These are phyloP conservation scores for Clostera curtula DNA, from an alignment of 2,888 invertebrate genomes.

Conservation along the genomic window DNA sequence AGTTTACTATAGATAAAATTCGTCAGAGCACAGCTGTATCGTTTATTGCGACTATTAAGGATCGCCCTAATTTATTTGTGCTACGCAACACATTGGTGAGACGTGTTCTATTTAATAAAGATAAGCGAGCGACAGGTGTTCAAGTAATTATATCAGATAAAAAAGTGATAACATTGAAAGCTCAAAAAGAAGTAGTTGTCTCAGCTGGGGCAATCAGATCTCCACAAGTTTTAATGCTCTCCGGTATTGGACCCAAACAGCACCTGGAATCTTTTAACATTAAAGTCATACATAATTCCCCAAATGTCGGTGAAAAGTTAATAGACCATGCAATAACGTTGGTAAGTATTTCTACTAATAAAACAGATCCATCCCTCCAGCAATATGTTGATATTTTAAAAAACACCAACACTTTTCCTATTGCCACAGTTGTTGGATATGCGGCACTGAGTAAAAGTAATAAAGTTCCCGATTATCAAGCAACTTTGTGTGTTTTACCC, in stretches of 20 bases:
- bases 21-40: constrained; percentile 63
- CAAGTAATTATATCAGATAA: constrained; percentile 35
- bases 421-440: constrained; percentile 25
- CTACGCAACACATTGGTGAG: constrained; percentile 59
- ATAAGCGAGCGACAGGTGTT: constrained; percentile 55
- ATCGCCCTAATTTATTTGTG: constrained; percentile 37
- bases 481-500: constrained; percentile 19
- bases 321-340: constrained; percentile 51
- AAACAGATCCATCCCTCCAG: constrained; percentile 36
- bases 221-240: constrained; percentile 60
- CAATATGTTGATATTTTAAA: constrained; percentile 9
- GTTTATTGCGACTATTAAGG: constrained; percentile 44
- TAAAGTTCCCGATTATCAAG: constrained; percentile 47
- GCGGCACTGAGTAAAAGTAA: constrained; percentile 75
- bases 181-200: constrained; percentile 57
- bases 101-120: constrained; percentile 58
- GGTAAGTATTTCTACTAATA: constrained; percentile 25
- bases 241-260: constrained; percentile 57
- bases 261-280: constrained; percentile 42
- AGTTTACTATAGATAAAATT: constrained; percentile 52
- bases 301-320: constrained; percentile 57
- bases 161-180: constrained; percentile 23
- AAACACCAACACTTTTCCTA: constrained; percentile 32
- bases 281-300: constrained; percentile 39
- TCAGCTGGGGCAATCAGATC: constrained; percentile 61